Conservation (phyloP, 2,113 vertebrate species). For the Oncorhynchus keta region DNA sequence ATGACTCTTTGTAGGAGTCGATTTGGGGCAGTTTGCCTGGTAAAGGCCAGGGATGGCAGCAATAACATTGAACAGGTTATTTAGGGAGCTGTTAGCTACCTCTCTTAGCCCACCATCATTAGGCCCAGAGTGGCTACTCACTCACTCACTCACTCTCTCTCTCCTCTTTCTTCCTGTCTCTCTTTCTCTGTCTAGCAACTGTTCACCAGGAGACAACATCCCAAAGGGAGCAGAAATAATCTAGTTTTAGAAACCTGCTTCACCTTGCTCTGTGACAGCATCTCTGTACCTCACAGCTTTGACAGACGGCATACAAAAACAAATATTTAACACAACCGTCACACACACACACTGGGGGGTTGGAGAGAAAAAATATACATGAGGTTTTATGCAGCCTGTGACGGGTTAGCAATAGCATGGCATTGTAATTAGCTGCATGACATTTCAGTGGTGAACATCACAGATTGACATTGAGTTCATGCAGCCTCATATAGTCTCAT, state of each 20-base stretch:
- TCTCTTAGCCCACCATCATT: not conserved
- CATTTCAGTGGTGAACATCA: too few relatives aligned
- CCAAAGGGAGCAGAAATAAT: not conserved
- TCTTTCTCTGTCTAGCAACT: not conserved
- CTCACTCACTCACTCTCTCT: not conserved
- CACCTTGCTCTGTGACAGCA: not conserved
- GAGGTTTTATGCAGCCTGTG: not conserved
- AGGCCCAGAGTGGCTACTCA: not conserved
- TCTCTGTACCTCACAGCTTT: not conserved
- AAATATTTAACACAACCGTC: not conserved
- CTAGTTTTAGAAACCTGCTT: not conserved
- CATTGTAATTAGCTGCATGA: not conserved
- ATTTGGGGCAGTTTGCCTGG: not conserved
- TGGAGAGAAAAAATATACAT: not conserved
- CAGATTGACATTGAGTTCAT: too few relatives aligned
- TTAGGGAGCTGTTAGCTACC: not conserved
- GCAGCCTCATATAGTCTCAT: too few relatives aligned
- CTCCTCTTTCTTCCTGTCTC: not conserved
- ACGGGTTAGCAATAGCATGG: not conserved
- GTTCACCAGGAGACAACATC: not conserved
- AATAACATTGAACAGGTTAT: not conserved
- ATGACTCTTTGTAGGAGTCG: not conserved
- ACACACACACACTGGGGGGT: not conserved
- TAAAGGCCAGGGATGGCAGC: not conserved
- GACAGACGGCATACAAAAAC: not conserved